Evolutionary conservation across 2,113 vertebrate species (phyloP).

Genomic region (Eidolon helvum): DNA sequence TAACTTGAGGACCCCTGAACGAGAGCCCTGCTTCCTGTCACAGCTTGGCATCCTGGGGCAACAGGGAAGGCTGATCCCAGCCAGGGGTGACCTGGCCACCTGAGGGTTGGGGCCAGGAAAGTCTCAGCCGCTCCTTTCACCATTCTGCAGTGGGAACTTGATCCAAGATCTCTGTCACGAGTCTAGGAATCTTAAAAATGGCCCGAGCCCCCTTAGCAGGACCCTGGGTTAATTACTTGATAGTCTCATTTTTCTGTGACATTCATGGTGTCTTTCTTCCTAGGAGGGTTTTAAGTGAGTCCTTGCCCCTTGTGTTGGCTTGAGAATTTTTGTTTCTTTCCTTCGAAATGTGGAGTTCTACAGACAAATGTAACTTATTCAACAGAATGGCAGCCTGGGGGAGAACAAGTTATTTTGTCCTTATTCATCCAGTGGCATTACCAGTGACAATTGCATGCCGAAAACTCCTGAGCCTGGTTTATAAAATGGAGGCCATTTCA

Average conservation of each 20-base stretch:
- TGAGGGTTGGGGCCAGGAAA: not conserved
- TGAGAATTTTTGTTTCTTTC: not conserved
- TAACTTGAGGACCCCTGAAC: not conserved
- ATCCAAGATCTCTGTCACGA: not conserved
- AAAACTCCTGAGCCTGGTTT: not conserved
- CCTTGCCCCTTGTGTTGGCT: not conserved
- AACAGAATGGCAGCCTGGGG: not conserved
- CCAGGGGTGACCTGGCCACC: not conserved
- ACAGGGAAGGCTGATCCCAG: not conserved
- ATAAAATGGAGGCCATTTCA: not conserved
- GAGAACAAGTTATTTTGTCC: not conserved
- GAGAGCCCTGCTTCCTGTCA: not conserved
- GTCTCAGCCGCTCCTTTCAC: not conserved
- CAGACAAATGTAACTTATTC: not conserved
- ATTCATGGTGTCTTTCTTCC: not conserved
- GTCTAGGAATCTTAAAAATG: not conserved
- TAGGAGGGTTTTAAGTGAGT: not conserved
- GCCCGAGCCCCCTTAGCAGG: not conserved
- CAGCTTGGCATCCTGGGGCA: not conserved
- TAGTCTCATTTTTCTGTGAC: not conserved
- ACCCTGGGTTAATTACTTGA: not conserved
- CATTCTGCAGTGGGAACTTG: not conserved
- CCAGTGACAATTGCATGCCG: rapidly evolving
- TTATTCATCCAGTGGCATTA: not conserved
- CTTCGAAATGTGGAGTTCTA: not conserved